These are phyloP conservation scores for Oxytorus armatus DNA, from an alignment of 2,888 invertebrate genomes.

Conservation along the genomic window DNA sequence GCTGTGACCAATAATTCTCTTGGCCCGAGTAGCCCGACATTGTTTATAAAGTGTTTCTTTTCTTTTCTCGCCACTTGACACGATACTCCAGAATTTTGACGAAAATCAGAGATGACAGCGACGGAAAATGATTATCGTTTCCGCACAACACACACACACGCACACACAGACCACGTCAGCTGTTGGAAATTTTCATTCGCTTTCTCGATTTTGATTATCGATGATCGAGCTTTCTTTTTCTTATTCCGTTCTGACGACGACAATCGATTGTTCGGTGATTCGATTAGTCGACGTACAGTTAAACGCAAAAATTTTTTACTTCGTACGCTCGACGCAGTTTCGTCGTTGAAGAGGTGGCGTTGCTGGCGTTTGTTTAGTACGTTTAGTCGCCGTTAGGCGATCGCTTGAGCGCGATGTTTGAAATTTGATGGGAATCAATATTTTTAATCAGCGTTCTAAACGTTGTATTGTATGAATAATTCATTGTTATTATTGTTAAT, in stretches of 20 bases:
- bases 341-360: too few species aligned
- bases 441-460: too few species aligned
- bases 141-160: too few species aligned
- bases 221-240: not conserved
- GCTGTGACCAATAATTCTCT: conserved; percentile 79
- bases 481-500: too few species aligned
- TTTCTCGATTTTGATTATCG: not conserved
- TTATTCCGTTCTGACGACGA: too few species aligned
- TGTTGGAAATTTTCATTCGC: conserved; percentile 16
- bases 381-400: not conserved
- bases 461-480: too few species aligned
- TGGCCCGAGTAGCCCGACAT: conserved; percentile 80
- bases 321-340: too few species aligned
- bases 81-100: conserved; percentile 7
- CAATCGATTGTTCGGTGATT: conserved; percentile 3
- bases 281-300: conserved; percentile 14
- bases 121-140: conserved; percentile 12
- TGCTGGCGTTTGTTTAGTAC: not conserved
- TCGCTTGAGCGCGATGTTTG: too few species aligned
- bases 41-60: conserved; percentile 4
- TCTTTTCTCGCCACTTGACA: not conserved
- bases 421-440: too few species aligned
- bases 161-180: conserved; percentile 36
- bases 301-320: not conserved
- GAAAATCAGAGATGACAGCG: conserved; percentile 24